Conservation (phyloP, 2,888 invertebrate species). For the Ophion ellenae region DNA sequence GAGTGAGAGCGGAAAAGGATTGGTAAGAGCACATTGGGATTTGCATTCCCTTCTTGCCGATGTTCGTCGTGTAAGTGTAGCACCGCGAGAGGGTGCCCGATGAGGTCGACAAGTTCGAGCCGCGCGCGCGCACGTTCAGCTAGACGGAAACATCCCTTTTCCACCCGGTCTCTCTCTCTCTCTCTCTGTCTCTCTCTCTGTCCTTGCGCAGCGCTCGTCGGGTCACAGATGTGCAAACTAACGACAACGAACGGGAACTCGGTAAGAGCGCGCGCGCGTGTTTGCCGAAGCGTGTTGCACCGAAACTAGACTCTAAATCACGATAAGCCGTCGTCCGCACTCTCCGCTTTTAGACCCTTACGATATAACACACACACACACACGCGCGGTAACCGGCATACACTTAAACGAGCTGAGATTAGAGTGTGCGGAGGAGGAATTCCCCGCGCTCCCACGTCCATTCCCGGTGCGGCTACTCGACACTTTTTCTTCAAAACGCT, state of each 20-base stretch:
- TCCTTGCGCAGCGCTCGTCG: constrained; percentile 40
- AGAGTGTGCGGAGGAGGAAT: constrained; percentile 42
- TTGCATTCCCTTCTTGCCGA: constrained; percentile 52
- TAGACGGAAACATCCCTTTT: constrained; percentile 28
- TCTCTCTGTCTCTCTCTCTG: constrained; percentile 37
- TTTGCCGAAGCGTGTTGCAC: constrained; percentile 68
- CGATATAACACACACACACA: constrained; percentile 30
- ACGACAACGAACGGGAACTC: constrained; percentile 66
- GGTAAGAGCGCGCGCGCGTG: constrained; percentile 45
- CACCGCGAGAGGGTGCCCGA: constrained; percentile 23
- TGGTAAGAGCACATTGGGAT: constrained; percentile 62
- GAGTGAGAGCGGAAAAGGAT: constrained; percentile 47
- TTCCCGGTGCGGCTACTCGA: constrained; percentile 54
- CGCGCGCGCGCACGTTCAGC: constrained; percentile 58
- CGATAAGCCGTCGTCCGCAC: constrained; percentile 65
- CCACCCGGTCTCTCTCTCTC: constrained; percentile 38
- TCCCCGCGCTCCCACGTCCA: constrained; percentile 51
- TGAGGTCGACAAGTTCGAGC: constrained; percentile 54
- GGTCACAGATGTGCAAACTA: constrained; percentile 70
- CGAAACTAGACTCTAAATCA: constrained; percentile 69
- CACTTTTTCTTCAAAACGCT: constrained; percentile 62
- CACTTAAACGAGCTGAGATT: constrained; percentile 32
- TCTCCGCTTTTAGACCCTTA: constrained; percentile 45
- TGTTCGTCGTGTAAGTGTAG: constrained; percentile 40
- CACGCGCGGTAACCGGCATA: background rate